Evolutionary conservation across 2,888 invertebrate genomes (phyloP).

Genomic region (Hypolimnas misippus): DNA sequence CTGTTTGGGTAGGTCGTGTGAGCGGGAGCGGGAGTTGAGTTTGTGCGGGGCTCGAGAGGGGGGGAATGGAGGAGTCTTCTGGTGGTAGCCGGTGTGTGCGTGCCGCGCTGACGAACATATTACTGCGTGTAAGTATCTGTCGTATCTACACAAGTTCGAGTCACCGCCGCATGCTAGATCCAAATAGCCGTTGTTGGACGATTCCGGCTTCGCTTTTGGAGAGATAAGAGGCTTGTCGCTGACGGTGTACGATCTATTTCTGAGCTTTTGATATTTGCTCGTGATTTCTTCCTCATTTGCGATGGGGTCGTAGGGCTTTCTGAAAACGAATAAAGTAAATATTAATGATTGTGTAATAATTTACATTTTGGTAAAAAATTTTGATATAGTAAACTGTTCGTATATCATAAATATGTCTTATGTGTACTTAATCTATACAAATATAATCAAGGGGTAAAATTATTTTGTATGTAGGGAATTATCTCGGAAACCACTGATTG

Average conservation of each 20-base stretch:
- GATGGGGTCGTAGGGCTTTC: constrained; percentile 82
- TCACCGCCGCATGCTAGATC: constrained; percentile 85
- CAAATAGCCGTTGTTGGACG: constrained; percentile 81
- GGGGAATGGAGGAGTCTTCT: constrained; percentile 60
- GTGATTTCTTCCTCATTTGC: constrained; percentile 70
- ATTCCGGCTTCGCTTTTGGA: constrained; percentile 70
- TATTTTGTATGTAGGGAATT: too few relatives aligned
- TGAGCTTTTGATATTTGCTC: constrained; percentile 72
- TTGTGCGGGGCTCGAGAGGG: constrained; percentile 52
- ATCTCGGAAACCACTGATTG: too few relatives aligned
- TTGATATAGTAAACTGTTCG: too few relatives aligned
- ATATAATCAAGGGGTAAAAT: too few relatives aligned
- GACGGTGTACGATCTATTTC: constrained; percentile 81
- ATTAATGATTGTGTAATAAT: too few relatives aligned
- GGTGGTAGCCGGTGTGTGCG: constrained; percentile 76
- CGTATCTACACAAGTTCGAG: constrained; percentile 82
- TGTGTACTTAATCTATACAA: too few relatives aligned
- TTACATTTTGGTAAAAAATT: too few relatives aligned
- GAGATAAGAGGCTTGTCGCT: constrained; percentile 73
- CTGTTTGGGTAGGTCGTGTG: constrained; percentile 65
- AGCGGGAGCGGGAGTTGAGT: constrained; percentile 62
- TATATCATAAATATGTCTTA: too few relatives aligned
- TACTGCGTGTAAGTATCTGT: constrained; percentile 86
- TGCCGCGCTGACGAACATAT: constrained; percentile 83
- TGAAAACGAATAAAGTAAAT: constrained; percentile 54